phyloP scores from a whole-genome alignment of 37 sponge, comb jelly and placozoan species.

The Geodia barretti region DNA sequence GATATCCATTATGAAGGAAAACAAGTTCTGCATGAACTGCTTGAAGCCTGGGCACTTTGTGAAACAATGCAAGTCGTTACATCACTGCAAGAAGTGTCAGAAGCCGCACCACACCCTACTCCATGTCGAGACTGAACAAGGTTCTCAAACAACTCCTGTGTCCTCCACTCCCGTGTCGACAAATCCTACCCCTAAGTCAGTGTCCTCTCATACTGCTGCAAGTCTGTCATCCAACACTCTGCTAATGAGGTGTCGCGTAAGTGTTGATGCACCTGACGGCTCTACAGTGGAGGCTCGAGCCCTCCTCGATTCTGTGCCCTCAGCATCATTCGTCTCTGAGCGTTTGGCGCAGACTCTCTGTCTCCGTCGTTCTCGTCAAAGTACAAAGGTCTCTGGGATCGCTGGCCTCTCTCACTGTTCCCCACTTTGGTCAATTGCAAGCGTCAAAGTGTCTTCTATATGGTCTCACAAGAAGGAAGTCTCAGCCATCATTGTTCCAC shows the following conservation, averaged over 20 bases:
- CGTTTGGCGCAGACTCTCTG: constrained; percentile 19
- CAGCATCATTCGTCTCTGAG: constrained; percentile 49
- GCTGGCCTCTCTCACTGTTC: constrained; percentile 28
- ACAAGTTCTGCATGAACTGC: constrained; percentile 23
- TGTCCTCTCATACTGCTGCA: neutral
- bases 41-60: constrained; percentile 16
- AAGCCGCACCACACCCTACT: too few species aligned
- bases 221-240: neutral
- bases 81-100: too few species aligned
- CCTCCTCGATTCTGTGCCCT: constrained; percentile 38
- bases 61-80: too few species aligned
- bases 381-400: constrained; percentile 37
- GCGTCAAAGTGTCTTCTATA: neutral
- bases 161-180: too few species aligned
- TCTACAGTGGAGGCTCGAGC: constrained; percentile 27
- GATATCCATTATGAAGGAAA: constrained; percentile 13
- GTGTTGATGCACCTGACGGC: neutral
- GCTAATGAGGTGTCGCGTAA: constrained; percentile 5
- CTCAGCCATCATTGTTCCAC: constrained; percentile 45
- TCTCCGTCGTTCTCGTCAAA: constrained; percentile 17
- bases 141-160: neutral
- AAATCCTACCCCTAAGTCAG: neutral
- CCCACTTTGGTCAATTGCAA: too few species aligned
- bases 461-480: neutral
- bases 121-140: constrained; percentile 13